These are phyloP conservation scores for Drepanosiphum platanoidis DNA, from an alignment of 2,888 invertebrate genomes.

Conservation along the genomic window DNA sequence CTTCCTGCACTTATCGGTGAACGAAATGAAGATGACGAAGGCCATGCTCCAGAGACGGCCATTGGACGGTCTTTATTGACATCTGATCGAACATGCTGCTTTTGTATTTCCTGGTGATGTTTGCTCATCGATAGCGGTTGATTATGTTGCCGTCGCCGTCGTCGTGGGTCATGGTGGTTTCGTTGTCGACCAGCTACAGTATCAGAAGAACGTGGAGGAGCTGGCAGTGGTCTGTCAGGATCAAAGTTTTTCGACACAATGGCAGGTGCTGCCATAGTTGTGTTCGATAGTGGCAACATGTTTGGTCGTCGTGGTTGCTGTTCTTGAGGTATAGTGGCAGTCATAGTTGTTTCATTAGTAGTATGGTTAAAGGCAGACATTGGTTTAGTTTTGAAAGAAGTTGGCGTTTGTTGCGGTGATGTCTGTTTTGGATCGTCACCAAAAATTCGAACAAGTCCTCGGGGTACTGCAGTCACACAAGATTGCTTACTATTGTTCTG, in stretches of 20 bases:
- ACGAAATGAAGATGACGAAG: constrained; percentile 20
- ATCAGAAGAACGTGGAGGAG: constrained; percentile 39
- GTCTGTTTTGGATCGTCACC: not conserved
- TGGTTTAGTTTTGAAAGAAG: not conserved
- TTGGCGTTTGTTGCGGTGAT: not conserved
- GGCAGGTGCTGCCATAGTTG: not conserved
- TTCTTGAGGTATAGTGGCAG: not conserved
- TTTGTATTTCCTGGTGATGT: not conserved
- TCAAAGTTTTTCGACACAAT: constrained; percentile 18
- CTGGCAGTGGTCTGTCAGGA: constrained; percentile 28
- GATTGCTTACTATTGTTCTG: not conserved
- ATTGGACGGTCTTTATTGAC: not conserved
- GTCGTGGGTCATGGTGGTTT: constrained; percentile 18
- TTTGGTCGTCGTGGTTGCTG: constrained; percentile 22
- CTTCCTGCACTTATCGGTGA: constrained; percentile 31
- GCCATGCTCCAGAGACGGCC: constrained; percentile 13
- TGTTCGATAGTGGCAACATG: constrained; percentile 8
- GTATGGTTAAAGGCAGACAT: not conserved
- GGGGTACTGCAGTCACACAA: not conserved
- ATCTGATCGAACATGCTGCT: not conserved
- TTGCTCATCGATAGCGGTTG: not conserved
- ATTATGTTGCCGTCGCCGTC: constrained; percentile 25
- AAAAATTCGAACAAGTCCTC: not conserved
- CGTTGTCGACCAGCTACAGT: constrained; percentile 43
- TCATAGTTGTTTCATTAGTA: not conserved